Percentiles rank a stretch among this genome's conserved stretches.
Conservation (phyloP, 1,140 invertebrate genomes). For the Chelonus insularis region DNA sequence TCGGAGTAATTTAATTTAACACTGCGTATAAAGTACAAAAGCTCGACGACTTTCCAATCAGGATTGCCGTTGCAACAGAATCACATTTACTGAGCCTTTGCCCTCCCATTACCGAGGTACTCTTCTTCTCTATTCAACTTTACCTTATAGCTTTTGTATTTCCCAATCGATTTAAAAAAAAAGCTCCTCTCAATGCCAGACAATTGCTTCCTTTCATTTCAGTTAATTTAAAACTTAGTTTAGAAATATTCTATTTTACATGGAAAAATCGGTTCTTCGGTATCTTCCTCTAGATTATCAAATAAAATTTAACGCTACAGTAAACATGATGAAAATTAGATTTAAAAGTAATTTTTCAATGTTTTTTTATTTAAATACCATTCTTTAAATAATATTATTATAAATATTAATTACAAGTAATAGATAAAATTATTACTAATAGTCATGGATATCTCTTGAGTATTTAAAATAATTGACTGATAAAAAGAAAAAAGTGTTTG, state of each 20-base stretch:
- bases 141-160: background rate
- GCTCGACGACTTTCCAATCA: background rate
- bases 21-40: conserved; percentile 8
- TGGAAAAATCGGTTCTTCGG: background rate
- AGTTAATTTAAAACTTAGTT: background rate
- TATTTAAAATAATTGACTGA: too few relatives aligned
- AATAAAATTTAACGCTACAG: too few relatives aligned
- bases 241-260: background rate
- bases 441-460: too few relatives aligned
- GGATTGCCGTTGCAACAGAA: conserved; percentile 11
- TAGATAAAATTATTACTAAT: too few relatives aligned
- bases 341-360: too few relatives aligned
- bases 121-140: background rate
- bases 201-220: background rate
- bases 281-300: too few relatives aligned
- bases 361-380: too few relatives aligned
- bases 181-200: background rate
- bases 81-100: conserved; percentile 16
- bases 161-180: background rate
- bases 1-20: conserved; percentile 13
- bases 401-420: too few relatives aligned
- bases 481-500: too few relatives aligned
- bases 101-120: background rate
- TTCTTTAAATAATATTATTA: too few relatives aligned
- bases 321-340: too few relatives aligned